Conservation (phyloP, 2,888 invertebrate species). For the Laothoe populi region DNA sequence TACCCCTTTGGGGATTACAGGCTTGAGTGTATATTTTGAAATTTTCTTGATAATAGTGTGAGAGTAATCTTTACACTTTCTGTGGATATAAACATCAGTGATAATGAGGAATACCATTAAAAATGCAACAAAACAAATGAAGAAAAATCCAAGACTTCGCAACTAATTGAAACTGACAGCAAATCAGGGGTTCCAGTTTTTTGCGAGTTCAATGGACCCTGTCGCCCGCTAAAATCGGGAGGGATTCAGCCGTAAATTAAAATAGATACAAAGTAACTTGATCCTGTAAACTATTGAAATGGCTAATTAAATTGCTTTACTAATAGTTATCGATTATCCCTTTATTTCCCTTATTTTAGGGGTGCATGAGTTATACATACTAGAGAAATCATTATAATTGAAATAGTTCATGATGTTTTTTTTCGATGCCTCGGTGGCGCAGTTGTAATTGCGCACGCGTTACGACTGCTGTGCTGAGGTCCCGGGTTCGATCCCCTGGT, state of each 20-base stretch:
- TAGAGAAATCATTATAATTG: too few species aligned
- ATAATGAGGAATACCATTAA: too few species aligned
- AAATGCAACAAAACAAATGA: neutral
- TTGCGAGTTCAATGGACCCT: conserved; percentile 1
- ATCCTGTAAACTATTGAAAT: conserved; percentile 1
- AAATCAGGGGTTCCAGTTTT: neutral
- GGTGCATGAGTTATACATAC: neutral
- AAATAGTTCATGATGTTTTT: neutral
- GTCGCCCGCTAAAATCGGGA: conserved; percentile 3
- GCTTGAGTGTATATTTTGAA: too few species aligned
- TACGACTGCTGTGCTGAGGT: too few species aligned
- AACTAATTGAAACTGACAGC: conserved; percentile 17
- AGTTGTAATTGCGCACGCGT: too few species aligned
- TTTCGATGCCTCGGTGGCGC: too few species aligned
- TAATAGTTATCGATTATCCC: conserved; percentile 3
- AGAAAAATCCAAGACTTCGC: neutral
- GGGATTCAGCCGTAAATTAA: conserved; percentile 9
- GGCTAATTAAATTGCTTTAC: conserved; percentile 11
- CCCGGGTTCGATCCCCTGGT: neutral
- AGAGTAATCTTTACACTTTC: too few species aligned
- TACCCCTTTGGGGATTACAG: too few species aligned
- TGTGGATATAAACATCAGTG: too few species aligned
- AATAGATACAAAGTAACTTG: conserved; percentile 13
- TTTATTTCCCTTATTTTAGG: neutral
- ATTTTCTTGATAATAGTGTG: too few species aligned